phyloP scores from a whole-genome alignment of 2,113 vertebrate genomes.

The Callospermophilus lateralis region DNA sequence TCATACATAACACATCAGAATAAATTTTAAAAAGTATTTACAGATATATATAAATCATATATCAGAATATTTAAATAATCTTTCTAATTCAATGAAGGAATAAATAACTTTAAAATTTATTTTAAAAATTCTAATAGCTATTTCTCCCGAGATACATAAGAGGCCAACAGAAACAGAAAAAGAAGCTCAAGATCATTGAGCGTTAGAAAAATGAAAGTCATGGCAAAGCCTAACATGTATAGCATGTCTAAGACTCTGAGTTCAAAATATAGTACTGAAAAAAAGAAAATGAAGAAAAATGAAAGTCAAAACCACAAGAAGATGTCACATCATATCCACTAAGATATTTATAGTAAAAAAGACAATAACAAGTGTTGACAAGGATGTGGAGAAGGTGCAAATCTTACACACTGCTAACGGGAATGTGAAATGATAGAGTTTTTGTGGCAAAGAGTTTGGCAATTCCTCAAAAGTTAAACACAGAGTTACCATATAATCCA shows the following conservation, averaged over 20 bases:
- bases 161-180: neutral
- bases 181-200: neutral
- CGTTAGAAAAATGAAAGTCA: neutral
- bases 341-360: neutral
- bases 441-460: neutral
- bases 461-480: neutral
- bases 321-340: too few species aligned
- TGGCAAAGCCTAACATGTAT: too few species aligned
- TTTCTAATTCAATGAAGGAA: neutral
- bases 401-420: neutral
- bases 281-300: too few species aligned
- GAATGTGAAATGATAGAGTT: neutral
- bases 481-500: neutral
- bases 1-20: too few species aligned
- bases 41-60: neutral
- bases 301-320: neutral
- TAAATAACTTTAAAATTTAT: neutral
- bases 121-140: neutral
- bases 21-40: too few species aligned
- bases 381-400: neutral
- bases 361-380: neutral
- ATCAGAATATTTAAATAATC: slow-evolving; percentile 14
- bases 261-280: too few species aligned
- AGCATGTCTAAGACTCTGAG: too few species aligned
- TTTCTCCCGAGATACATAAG: slow-evolving; percentile 6